Conservation (phyloP, 2,113 vertebrate species). For the Hylia prasina region DNA sequence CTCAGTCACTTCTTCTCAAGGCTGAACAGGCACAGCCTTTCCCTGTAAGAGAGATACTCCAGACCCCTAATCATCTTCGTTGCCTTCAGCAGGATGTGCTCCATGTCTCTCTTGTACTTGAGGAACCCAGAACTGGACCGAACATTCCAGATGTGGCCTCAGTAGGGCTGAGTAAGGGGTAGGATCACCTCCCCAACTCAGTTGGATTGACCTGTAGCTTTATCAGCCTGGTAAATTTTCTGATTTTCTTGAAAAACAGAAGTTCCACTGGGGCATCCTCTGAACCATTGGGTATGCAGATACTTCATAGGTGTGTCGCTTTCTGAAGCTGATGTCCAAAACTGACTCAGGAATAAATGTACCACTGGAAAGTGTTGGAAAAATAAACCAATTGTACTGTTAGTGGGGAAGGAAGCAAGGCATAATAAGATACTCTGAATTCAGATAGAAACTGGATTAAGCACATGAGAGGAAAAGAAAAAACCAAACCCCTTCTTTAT, state of each 20-base stretch:
- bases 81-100: background rate
- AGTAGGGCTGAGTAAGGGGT: background rate
- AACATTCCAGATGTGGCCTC: background rate
- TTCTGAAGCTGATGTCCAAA: background rate
- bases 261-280: background rate
- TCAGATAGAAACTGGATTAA: background rate
- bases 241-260: background rate
- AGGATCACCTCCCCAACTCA: background rate
- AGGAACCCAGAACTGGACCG: background rate
- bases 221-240: background rate
- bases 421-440: background rate
- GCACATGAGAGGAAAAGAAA: background rate
- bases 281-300: fast-evolving
- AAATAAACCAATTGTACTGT: background rate
- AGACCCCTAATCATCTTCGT: background rate
- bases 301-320: background rate
- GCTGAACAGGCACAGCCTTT: background rate
- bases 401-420: background rate
- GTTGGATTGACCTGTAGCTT: background rate
- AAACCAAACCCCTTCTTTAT: background rate
- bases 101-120: background rate
- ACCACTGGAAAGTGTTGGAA: background rate
- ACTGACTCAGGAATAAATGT: background rate
- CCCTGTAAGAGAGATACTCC: background rate
- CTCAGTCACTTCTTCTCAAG: background rate